These are phyloP conservation scores for Drosophila hydei DNA, from an alignment of 1,140 invertebrate species.

Conservation along the genomic window DNA sequence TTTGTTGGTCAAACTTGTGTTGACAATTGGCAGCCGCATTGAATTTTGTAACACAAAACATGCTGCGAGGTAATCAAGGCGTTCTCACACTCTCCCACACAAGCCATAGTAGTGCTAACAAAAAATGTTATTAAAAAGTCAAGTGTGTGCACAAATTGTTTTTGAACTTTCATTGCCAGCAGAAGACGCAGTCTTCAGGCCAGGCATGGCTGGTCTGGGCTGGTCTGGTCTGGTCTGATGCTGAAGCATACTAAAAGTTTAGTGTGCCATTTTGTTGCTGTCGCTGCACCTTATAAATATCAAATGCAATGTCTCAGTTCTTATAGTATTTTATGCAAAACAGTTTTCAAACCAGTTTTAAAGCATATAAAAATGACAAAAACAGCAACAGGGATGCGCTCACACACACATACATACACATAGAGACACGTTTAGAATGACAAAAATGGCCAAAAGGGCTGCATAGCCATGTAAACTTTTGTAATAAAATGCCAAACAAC, in stretches of 20 bases:
- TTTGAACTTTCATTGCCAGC: conserved; percentile 21
- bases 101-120: conserved; percentile 16
- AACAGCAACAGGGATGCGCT: conserved; percentile 45
- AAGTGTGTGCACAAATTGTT: conserved; percentile 36
- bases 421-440: conserved; percentile 14
- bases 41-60: conserved; percentile 16
- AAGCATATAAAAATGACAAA: conserved; percentile 74
- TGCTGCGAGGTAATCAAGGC: conserved; percentile 15
- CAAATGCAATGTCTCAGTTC: conserved; percentile 48
- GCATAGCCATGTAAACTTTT: conserved; percentile 76
- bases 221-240: not conserved
- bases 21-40: conserved; percentile 43
- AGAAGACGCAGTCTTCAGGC: no score
- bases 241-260: conserved; percentile 15
- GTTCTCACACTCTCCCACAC: not conserved
- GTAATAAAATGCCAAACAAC: conserved; percentile 76
- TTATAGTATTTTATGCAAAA: conserved; percentile 44
- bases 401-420: conserved; percentile 22
- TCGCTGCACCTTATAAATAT: conserved; percentile 50
- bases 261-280: conserved; percentile 9
- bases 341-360: conserved; percentile 41
- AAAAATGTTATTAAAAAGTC: conserved; percentile 41
- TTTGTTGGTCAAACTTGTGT: conserved; percentile 32
- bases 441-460: conserved; percentile 44
- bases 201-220: no score